Base-by-base conservation (phyloP, 2,888 invertebrate genomes). In the Sialis lutaria region DNA sequence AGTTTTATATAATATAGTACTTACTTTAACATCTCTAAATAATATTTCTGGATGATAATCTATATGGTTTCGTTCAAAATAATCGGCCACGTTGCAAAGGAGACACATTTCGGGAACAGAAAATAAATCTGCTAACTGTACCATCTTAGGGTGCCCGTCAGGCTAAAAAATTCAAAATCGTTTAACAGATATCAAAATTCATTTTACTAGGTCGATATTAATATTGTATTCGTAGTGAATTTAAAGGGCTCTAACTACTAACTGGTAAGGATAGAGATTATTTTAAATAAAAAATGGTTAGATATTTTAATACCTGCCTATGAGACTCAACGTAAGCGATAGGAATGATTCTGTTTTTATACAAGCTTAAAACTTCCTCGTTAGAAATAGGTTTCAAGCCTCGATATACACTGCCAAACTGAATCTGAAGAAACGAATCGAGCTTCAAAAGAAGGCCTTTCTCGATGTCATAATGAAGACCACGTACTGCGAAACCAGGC, bases 401-500 rank as follows among this genome's bases (percentile, higher is more conserved):
- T 55, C 86, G 70, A 64, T 91, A 95, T 1, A 95, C 93, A 1
- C 92, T 83, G 42, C 92, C 96, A 61, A 91, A 76, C 64, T 97
- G 96, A 54, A 97, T 92, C 76, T 96, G 92, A 54, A 95, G 75
- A 64, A 95, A 97, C 2, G 92, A 90, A 67, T 97, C 96, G 55
- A 97, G 72, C 64, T 97, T 97, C 55, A 97, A 70, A 30, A 97
- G 70, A 9, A 95, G 68, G 4, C 96, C 93, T 67, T 92, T 91
- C 64, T 90, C 85, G 59, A 95, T 88, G 62, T 98, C 97, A 70
- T 93, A 97, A 67, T 97, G 97, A n/a, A 98, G 74, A 34, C 97
- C 97, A 51, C 97, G 75, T 1, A 96, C 89, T 10, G 95, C 92
- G 73, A 93, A 97, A 53, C 84, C 78, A n/a, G 91, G 88, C 59